A percentile compares a stretch with the other conserved stretches of the same genome.
Evolutionary conservation across 2,113 vertebrate genomes (phyloP).

Genomic region (Acrocephalus kingi): DNA sequence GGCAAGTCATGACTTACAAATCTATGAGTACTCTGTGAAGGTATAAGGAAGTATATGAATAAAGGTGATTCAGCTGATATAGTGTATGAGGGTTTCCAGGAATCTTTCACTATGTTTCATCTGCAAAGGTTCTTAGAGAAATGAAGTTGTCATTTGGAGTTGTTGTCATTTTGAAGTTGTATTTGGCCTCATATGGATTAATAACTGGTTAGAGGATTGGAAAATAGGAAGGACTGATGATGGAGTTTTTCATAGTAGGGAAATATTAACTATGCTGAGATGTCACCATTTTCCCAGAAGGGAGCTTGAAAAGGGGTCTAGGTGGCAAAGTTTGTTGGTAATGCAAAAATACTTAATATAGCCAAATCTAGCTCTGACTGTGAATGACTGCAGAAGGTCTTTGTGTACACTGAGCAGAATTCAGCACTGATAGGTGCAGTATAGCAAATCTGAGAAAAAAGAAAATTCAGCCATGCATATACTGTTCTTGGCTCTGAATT

Average conservation of each 20-base stretch:
- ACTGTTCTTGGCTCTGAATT: not conserved
- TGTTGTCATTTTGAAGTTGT: not conserved
- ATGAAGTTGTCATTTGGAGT: not conserved
- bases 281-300: not conserved
- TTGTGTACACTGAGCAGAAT: not conserved
- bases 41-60: not conserved
- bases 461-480: not conserved
- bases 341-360: not conserved
- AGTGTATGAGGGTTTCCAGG: not conserved
- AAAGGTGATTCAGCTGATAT: not conserved
- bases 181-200: not conserved
- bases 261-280: not conserved
- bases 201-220: not conserved
- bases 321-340: not conserved
- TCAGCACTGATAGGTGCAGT: not conserved
- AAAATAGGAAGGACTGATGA: not conserved
- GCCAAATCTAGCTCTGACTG: not conserved
- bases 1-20: not conserved
- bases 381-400: not conserved
- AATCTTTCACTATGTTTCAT: not conserved
- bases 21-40: not conserved
- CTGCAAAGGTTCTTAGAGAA: not conserved
- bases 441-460: not conserved
- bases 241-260: not conserved
- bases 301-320: not conserved